Evolutionary conservation across 2,797 vertebrate species (phyloP).

Genomic region (Poeciliopsis turneri): DNA sequence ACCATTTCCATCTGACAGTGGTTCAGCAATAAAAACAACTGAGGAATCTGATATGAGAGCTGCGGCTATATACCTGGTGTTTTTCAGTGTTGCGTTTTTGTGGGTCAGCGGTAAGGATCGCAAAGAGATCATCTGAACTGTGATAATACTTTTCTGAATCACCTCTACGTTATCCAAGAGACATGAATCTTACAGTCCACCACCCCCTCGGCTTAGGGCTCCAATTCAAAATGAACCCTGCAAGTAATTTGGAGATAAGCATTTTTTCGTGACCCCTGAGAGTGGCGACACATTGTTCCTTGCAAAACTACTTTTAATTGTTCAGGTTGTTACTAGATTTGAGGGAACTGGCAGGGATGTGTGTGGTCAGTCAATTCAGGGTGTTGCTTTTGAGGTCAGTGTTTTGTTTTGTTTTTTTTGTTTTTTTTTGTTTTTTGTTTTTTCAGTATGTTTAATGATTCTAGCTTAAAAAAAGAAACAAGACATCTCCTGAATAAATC

Average conservation of each 20-base stretch:
- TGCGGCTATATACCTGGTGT: conserved; percentile 65
- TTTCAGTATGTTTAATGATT: conserved; percentile 36
- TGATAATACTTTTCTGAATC: conserved; percentile 67
- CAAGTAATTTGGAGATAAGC: conserved; percentile 69
- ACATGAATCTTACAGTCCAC: conserved; percentile 50
- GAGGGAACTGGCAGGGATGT: conserved; percentile 47
- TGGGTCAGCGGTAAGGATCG: conserved; percentile 75
- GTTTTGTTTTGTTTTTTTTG: conserved; percentile 19
- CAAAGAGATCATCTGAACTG: conserved; percentile 67
- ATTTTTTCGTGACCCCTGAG: conserved; percentile 63
- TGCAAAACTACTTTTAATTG: conserved; percentile 42
- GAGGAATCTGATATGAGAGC: conserved; percentile 73
- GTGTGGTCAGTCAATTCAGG: conserved; percentile 65
- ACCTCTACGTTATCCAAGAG: conserved; percentile 61
- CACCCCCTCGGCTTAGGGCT: conserved; percentile 20
- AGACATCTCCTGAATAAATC: background rate
- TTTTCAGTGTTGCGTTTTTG: conserved; percentile 71
- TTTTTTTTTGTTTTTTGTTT: background rate
- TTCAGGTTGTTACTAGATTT: conserved; percentile 47
- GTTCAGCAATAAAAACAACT: conserved; percentile 70
- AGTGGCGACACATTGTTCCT: conserved; percentile 60
- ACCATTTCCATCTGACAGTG: conserved; percentile 61
- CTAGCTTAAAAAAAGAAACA: conserved; percentile 17
- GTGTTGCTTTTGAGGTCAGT: conserved; percentile 63
- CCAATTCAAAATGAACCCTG: conserved; percentile 66